Conservation (phyloP, 2,888 invertebrate genomes). For the Cryptops parisi region DNA sequence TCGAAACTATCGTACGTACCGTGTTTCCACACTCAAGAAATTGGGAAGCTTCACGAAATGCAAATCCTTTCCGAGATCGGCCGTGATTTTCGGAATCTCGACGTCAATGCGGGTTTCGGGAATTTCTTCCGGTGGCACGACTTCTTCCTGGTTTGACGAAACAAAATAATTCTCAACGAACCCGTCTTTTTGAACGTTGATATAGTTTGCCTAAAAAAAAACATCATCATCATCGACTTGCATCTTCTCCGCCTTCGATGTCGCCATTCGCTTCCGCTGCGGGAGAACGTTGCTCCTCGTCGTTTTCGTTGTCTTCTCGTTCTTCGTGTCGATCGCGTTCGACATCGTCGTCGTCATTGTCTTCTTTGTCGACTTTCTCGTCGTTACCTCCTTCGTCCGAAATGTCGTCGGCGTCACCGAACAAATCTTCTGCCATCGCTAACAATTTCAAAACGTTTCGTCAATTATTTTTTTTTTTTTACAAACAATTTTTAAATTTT, state of each 20-base stretch:
- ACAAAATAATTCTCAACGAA: no score
- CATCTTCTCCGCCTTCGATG: neutral
- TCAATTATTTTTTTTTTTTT: neutral
- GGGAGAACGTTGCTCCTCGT: conserved; percentile 18
- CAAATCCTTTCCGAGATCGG: conserved; percentile 78
- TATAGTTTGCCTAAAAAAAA: no score
- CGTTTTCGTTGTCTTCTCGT: conserved; percentile 40
- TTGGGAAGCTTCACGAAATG: conserved; percentile 96
- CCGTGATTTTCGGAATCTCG: conserved; percentile 87
- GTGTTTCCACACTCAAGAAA: conserved; percentile 92
- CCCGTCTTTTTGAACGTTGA: no score
- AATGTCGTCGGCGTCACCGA: conserved; percentile 87
- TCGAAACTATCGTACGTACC: no score
- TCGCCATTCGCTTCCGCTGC: conserved; percentile 37
- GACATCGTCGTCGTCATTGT: conserved; percentile 26
- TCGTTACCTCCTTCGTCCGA: conserved; percentile 65
- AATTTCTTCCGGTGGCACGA: conserved; percentile 51
- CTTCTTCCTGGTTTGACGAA: conserved; percentile 38
- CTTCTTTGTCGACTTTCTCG: conserved; percentile 17
- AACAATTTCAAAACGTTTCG: neutral
- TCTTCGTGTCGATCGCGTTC: conserved; percentile 31
- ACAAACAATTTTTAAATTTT: no score
- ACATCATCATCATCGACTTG: neutral
- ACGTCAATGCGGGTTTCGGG: conserved; percentile 93
- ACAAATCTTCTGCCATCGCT: conserved; percentile 66